Conservation (phyloP, 2,113 vertebrate genomes). For the Rhinopomastus cyanomelas region DNA sequence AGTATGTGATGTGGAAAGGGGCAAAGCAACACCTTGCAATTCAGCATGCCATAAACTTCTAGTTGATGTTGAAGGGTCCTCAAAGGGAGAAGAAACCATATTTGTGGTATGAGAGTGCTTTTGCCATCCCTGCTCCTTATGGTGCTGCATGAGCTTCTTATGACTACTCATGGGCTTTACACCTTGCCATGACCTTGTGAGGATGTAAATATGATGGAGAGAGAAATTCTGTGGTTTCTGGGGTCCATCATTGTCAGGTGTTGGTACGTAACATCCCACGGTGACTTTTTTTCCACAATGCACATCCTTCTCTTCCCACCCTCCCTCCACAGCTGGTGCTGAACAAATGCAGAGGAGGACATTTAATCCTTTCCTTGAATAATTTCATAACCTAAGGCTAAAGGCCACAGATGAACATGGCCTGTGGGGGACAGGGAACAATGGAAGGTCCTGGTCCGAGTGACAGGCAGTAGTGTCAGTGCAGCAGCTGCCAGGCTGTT, state of each 20-base stretch:
- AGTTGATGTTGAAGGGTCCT: neutral
- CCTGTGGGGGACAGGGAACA: neutral
- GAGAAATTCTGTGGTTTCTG: neutral
- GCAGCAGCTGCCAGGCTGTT: constrained; percentile 13
- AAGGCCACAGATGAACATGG: constrained; percentile 22
- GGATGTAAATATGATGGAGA: fast-evolving
- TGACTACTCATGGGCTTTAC: too few relatives aligned
- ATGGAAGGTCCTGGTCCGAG: neutral
- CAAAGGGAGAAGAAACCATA: neutral
- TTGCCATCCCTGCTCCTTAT: fast-evolving
- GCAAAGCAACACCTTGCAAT: neutral
- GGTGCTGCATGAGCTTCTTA: neutral
- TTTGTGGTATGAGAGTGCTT: neutral
- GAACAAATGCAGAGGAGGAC: neutral
- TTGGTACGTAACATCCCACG: neutral
- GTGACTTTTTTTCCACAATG: neutral
- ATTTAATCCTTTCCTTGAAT: constrained; percentile 25
- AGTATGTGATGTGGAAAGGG: neutral
- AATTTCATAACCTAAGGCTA: constrained; percentile 43
- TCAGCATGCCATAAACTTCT: neutral
- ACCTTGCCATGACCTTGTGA: neutral
- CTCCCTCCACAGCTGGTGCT: constrained; percentile 28
- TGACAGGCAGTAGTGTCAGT: neutral
- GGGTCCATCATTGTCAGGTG: neutral
- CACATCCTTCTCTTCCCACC: constrained; percentile 1